Conservation (phyloP, 2,113 vertebrate species). For the Prionailurus bengalensis region DNA sequence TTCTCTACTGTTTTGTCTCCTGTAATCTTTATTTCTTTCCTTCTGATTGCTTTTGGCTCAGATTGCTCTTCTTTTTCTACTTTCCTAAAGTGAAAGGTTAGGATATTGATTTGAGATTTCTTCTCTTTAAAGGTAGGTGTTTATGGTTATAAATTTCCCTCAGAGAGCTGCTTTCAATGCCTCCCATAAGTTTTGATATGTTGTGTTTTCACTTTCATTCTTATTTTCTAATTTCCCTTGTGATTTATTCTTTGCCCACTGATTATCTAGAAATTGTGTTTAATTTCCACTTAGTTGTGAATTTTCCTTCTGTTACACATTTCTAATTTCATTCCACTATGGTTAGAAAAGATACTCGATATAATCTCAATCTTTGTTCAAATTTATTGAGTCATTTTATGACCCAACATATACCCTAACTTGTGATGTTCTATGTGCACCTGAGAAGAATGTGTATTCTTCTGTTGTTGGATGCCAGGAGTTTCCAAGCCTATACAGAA, state of each 20-base stretch:
- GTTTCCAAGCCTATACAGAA: too few species aligned
- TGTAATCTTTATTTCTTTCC: neutral
- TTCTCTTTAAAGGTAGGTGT: neutral
- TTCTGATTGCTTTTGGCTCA: neutral
- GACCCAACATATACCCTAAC: neutral
- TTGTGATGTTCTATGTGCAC: neutral
- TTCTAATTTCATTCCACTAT: neutral
- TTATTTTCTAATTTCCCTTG: neutral
- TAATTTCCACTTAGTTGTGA: neutral
- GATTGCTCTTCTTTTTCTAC: neutral
- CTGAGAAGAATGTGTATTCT: neutral
- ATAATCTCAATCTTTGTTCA: neutral
- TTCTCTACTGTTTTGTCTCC: neutral
- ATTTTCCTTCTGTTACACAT: constrained; percentile 18
- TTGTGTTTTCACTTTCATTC: neutral
- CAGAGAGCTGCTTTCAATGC: neutral
- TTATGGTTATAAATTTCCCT: neutral
- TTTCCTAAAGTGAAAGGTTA: neutral
- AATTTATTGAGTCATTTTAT: neutral
- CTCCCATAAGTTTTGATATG: neutral
- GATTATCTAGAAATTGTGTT: neutral
- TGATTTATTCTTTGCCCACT: neutral
- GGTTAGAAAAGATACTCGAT: neutral
- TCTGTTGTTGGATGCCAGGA: neutral
- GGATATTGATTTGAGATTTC: neutral